Evolutionary conservation across 2,113 vertebrate genomes (phyloP).

Genomic region (Gymnobelideus leadbeateri): DNA sequence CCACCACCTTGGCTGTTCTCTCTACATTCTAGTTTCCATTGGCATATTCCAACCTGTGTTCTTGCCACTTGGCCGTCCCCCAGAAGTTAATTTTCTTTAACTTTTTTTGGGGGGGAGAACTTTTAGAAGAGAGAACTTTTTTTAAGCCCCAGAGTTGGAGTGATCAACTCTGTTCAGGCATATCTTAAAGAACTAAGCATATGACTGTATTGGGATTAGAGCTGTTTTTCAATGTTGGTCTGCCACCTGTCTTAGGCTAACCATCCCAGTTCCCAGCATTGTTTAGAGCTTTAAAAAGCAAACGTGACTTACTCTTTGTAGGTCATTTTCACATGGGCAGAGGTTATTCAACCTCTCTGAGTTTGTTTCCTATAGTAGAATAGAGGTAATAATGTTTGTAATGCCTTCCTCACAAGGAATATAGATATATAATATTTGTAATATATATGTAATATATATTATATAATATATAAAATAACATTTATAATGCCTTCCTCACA

Average conservation of each 20-base stretch:
- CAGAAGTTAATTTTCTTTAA: not conserved
- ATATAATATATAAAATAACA: too few relatives aligned
- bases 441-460: too few relatives aligned
- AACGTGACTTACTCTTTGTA: not conserved
- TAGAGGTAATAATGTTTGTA: not conserved
- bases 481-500: not conserved
- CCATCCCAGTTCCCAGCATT: constrained; percentile 2
- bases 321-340: not conserved
- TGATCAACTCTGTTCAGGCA: not conserved
- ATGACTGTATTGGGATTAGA: not conserved
- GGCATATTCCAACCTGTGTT: not conserved
- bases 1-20: not conserved
- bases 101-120: not conserved
- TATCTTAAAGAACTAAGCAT: not conserved
- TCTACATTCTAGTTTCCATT: not conserved
- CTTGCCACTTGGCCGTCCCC: not conserved
- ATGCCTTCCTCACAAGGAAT: not conserved
- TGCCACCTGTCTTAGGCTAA: not conserved
- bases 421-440: not conserved
- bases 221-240: not conserved
- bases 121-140: not conserved
- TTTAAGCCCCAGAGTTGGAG: not conserved
- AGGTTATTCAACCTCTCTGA: not conserved
- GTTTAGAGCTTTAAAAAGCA: constrained; percentile 35
- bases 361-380: not conserved